Conservation (phyloP, 2,888 invertebrate species). For the Lumbricus terrestris region DNA sequence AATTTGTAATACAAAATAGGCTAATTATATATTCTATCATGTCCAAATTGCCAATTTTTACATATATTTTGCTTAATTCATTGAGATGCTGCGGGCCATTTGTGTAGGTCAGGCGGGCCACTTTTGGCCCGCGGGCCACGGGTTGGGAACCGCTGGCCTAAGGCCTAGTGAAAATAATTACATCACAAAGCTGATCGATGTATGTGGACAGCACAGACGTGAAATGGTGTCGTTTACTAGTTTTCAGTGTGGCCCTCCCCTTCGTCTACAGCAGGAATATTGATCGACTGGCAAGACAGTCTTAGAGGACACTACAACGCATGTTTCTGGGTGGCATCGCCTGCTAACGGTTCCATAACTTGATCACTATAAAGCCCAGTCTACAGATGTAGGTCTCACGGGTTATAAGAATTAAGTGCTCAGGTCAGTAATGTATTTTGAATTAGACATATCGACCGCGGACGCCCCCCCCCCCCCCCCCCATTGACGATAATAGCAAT, state of each 20-base stretch:
- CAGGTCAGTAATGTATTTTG: neutral
- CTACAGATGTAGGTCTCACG: neutral
- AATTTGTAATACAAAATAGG: too few species aligned
- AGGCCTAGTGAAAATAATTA: neutral
- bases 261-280: neutral
- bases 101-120: too few species aligned
- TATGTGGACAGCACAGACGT: neutral
- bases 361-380: neutral
- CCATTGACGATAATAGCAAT: too few species aligned
- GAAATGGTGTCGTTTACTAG: neutral
- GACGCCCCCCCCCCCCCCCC: neutral
- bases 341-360: slow-evolving; percentile 3
- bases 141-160: too few species aligned
- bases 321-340: neutral
- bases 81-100: too few species aligned
- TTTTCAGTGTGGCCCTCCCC: neutral
- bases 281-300: neutral
- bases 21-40: too few species aligned
- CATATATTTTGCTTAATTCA: too few species aligned
- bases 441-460: neutral
- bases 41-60: too few species aligned
- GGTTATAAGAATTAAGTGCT: slow-evolving; percentile 3
- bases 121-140: too few species aligned
- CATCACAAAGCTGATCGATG: neutral
- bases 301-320: neutral